Evolutionary conservation across 1,140 invertebrate genomes (phyloP), one percentile per base, ranked within the genome.

Genomic region (Venturia canescens): DNA sequence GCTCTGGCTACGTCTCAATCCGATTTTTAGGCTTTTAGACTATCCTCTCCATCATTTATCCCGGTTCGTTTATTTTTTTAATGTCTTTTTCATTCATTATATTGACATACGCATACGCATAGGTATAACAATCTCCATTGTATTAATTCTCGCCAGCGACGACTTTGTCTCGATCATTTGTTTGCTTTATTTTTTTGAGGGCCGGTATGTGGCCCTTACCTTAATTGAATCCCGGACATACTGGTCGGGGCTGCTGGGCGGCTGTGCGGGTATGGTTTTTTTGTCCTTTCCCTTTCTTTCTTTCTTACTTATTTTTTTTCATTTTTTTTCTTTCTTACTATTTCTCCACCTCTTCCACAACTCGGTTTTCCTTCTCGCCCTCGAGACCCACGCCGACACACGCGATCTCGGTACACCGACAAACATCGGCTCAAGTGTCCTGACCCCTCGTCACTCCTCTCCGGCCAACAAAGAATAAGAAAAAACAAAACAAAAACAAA

Each of bases 1-100:
- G 93, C 93, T 85, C 90, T 94, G 90, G 92, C 93, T 87, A 93
- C 90, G 85, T 92, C 92, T 82, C 89, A 90, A 81, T 91, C 89
- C 82, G 90, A 91, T 80, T 87, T 90, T 57, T 91, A 91, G 87
- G 84, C 71, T 70, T 31, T 67, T 44, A 78, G 44, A 79, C 72
- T 34, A 44, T 50, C 38, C 53, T 77, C 72, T 79, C 50, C 76
- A 67, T 70, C 67, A 23, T 48, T 57, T 27, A 48, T 60, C 26
- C 63, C 27, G 60, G 53, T 48, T 82, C 13, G n/a, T 53, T 18
- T 69, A 44, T 71, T 76, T 48, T 66, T 76, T 76, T 13, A 76
- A 78, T 67, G 16, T 29, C 48, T 80, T 57, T 23, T 26, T 26
- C 21, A 77, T 34, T 29, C 66, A 26, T 26, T 66, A 16, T 27